These are phyloP conservation scores for Hecatera dysodea DNA, from an alignment of 2,888 invertebrate genomes.

Conservation along the genomic window DNA sequence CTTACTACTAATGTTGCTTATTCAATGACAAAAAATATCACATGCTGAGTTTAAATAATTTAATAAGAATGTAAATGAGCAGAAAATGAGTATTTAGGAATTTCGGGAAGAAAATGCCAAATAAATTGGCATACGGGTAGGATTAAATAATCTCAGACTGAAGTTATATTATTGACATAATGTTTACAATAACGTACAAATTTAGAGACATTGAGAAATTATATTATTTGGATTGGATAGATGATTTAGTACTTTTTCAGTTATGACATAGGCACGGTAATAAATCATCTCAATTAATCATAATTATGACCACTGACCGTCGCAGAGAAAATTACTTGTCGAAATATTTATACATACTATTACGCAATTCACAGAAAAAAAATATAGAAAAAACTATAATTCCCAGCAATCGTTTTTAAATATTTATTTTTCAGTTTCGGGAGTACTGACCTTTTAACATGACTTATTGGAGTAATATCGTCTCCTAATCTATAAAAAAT, in stretches of 20 bases:
- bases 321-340: neutral
- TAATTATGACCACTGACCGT: neutral
- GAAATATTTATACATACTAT: constrained; percentile 1
- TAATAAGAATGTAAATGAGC: too few species aligned
- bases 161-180: neutral
- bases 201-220: neutral
- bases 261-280: neutral
- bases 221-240: neutral
- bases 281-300: neutral
- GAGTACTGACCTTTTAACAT: constrained; percentile 81
- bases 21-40: too few species aligned
- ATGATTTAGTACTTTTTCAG: neutral
- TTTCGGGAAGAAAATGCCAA: neutral
- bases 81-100: neutral
- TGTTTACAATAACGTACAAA: neutral
- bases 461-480: constrained; percentile 73
- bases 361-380: constrained; percentile 15
- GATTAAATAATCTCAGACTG: neutral
- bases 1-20: too few species aligned
- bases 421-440: constrained; percentile 78
- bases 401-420: constrained; percentile 75
- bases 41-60: too few species aligned
- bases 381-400: constrained; percentile 43
- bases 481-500: constrained; percentile 85
- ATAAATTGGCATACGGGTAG: neutral